These are phyloP conservation scores for Catharus ustulatus DNA, from an alignment of 2,797 vertebrate genomes.

Conservation along the genomic window DNA sequence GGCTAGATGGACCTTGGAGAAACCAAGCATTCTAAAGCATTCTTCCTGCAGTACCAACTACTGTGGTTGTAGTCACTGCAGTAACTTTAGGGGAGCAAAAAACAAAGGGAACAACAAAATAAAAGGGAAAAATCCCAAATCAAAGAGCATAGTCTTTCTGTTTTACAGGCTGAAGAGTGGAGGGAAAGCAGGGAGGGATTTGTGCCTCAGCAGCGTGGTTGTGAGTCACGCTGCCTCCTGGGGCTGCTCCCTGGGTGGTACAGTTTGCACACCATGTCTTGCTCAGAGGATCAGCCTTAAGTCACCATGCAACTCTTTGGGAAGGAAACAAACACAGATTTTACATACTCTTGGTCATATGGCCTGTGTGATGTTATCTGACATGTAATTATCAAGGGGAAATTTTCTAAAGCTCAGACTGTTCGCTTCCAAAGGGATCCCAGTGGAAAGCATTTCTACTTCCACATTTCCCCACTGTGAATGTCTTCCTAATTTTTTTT, in stretches of 20 bases:
- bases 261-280: not conserved
- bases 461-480: not conserved
- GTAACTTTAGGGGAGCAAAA: not conserved
- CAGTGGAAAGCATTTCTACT: not conserved
- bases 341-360: not conserved
- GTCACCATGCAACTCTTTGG: not conserved
- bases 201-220: not conserved
- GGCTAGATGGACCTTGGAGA: not conserved
- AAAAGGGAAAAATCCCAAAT: fast-evolving
- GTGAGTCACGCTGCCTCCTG: conserved; percentile 18
- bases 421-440: conserved; percentile 19
- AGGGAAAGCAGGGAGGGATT: conserved; percentile 14
- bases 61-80: not conserved
- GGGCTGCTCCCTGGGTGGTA: conserved; percentile 55
- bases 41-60: not conserved
- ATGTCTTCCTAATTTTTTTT: not conserved
- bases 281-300: not conserved
- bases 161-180: not conserved
- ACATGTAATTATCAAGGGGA: not conserved
- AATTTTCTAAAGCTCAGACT: not conserved
- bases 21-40: not conserved
- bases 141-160: not conserved
- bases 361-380: not conserved
- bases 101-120: no score
- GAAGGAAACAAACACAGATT: conserved; percentile 1